Percentiles rank a stretch among this genome's conserved stretches.
Evolutionary conservation across 2,797 vertebrate genomes (phyloP).

Genomic region (Danionella dracula): DNA sequence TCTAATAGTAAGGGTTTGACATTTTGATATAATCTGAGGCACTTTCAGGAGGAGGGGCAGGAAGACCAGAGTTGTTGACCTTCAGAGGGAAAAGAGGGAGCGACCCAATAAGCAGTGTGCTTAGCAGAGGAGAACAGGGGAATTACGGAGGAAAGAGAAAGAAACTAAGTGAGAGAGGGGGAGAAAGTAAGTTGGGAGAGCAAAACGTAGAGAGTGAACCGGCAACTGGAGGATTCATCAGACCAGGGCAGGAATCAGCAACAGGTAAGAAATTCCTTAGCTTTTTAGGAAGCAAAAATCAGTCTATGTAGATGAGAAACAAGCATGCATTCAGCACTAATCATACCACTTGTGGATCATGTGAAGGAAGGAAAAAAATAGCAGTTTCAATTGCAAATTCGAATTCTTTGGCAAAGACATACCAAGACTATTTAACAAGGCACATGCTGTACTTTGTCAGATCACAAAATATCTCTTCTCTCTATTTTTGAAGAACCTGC

Average conservation of each 20-base stretch:
- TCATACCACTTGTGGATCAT: constrained; percentile 36
- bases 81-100: constrained; percentile 39
- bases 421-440: too few species aligned
- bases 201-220: constrained; percentile 46
- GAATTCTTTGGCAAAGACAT: too few species aligned
- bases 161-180: constrained; percentile 33
- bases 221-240: constrained; percentile 46
- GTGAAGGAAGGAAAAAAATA: too few species aligned
- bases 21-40: constrained; percentile 30
- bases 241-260: constrained; percentile 69
- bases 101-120: constrained; percentile 27
- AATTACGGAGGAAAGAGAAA: constrained; percentile 29
- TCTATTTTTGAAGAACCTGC: too few species aligned
- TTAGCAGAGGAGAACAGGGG: constrained; percentile 30
- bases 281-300: constrained; percentile 1
- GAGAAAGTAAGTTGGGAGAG: constrained; percentile 53
- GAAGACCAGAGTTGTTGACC: constrained; percentile 43
- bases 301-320: too few species aligned
- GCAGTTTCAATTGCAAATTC: too few species aligned
- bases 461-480: too few species aligned
- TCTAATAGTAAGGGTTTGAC: constrained; percentile 22
- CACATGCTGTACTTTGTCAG: too few species aligned
- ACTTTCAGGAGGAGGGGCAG: constrained; percentile 33
- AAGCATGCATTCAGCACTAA: neutral
- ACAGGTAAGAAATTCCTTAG: constrained; percentile 67